Evolutionary conservation across 2,888 invertebrate genomes (phyloP), one percentile per base, ranked within the genome.

Genomic region (Drosophila silvestris): DNA sequence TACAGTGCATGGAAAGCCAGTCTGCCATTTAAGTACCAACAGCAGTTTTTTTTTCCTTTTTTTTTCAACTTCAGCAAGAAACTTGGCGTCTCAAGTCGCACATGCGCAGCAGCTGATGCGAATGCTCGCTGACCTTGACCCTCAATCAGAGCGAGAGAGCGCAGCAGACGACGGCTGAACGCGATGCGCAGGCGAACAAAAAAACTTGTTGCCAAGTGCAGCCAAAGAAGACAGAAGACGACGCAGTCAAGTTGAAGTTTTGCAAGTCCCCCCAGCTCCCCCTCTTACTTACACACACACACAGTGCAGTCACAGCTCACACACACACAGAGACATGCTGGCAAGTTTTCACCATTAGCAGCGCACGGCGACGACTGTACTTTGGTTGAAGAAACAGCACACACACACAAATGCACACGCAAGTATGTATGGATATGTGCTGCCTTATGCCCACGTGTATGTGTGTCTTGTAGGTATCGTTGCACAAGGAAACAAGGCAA

Each of bases 71-170:
- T 60, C 60, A 26, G 26, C 47, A n/a, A 51, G 63, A 60, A 74
- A 62, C 62, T 73, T 68, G 37, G 28, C 59, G 66, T 52, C 64
- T 58, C 37, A 57, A 65, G 76, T 44, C 78, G 82, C 90, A 83
- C 90, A 83, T 88, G 88, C 90, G 87, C 87, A 84, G 89, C 87
- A 87, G 87, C 87, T 88, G 87, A 88, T 89, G 74, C 70, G 73
- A 70, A 72, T 79, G 79, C 66, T 74, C 64, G 73, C 90, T 88
- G 87, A 88, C 87, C 87, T 88, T 88, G 87, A 88, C 87, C 87
- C 90, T 88, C 85, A 88, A 90, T 88, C 83, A 78, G 65, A 65
- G 76, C 71, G 41, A 69, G 62, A 60, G 70, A 33, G 71, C 50
- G 51, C 61, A 41, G 56, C 41, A 68, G 68, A 63, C 77, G 52